A percentile compares a stretch with the other conserved stretches of the same genome.
Conservation (phyloP, 2,888 invertebrate species). For the Periphyllus acericola region DNA sequence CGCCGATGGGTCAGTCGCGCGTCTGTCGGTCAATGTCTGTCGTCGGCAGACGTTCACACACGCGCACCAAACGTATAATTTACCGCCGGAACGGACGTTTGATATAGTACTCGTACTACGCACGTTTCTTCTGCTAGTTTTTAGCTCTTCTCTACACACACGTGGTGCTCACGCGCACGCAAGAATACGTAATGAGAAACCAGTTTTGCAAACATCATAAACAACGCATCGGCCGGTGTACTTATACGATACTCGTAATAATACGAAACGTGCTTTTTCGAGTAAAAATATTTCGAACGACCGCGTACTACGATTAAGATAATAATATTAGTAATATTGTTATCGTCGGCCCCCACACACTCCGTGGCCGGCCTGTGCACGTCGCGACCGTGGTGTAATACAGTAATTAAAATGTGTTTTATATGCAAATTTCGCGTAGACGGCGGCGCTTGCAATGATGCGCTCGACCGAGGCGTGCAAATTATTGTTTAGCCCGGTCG, state of each 20-base stretch:
- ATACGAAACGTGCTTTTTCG: neutral
- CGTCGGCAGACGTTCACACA: slow-evolving; percentile 10
- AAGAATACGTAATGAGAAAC: neutral
- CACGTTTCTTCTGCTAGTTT: neutral
- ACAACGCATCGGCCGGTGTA: neutral
- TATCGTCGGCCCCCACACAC: neutral
- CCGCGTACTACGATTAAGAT: neutral
- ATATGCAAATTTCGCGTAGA: neutral
- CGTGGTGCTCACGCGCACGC: no score
- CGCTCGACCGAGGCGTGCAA: neutral
- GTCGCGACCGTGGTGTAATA: neutral
- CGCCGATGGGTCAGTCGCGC: neutral
- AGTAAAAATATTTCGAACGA: neutral
- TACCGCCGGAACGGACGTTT: neutral
- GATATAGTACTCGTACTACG: neutral
- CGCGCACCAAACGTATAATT: neutral
- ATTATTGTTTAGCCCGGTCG: neutral
- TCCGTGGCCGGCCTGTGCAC: no score
- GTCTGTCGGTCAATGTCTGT: slow-evolving; percentile 41
- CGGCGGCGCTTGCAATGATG: neutral
- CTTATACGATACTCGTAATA: neutral
- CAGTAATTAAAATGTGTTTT: slow-evolving; percentile 12
- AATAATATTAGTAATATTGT: neutral
- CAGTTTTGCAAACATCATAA: neutral
- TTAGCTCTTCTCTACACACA: no score